Evolutionary conservation across 2,797 vertebrate genomes (phyloP).

Genomic region (Menidia menidia): DNA sequence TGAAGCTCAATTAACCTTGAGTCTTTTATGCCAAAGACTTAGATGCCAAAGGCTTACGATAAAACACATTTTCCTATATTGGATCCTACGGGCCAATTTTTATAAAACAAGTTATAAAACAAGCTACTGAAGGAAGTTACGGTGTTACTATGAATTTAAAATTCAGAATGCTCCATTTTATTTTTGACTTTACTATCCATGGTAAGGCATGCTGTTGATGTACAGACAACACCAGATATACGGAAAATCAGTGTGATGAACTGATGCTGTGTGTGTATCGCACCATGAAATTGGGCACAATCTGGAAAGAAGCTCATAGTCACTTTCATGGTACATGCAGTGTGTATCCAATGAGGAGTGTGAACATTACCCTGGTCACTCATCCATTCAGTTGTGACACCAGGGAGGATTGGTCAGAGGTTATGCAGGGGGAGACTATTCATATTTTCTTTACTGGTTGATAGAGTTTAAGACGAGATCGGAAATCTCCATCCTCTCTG

Average conservation of each 20-base stretch:
- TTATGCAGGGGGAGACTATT: constrained; percentile 63
- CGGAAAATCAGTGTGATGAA: constrained; percentile 72
- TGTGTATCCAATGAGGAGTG: constrained; percentile 78
- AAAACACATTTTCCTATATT: background rate
- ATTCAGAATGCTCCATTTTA: constrained; percentile 13
- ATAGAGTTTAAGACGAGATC: constrained; percentile 9
- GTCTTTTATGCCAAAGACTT: too few relatives aligned
- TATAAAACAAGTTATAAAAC: background rate
- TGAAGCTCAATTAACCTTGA: too few relatives aligned
- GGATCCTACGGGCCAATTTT: background rate
- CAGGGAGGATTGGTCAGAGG: constrained; percentile 71
- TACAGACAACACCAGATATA: constrained; percentile 49
- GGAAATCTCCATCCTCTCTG: background rate
- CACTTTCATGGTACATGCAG: constrained; percentile 79
- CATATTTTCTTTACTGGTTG: constrained; percentile 34
- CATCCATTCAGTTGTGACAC: constrained; percentile 80
- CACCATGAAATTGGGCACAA: constrained; percentile 82
- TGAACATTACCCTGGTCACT: constrained; percentile 74
- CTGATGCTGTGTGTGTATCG: constrained; percentile 71
- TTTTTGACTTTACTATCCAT: constrained; percentile 18
- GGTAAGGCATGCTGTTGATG: constrained; percentile 24
- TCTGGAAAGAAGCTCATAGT: constrained; percentile 80
- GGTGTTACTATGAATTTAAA: background rate
- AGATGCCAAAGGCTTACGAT: background rate
- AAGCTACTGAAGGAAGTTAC: background rate